phyloP scores from a whole-genome alignment of 2,113 vertebrate genomes.

The Notechis scutatus region DNA sequence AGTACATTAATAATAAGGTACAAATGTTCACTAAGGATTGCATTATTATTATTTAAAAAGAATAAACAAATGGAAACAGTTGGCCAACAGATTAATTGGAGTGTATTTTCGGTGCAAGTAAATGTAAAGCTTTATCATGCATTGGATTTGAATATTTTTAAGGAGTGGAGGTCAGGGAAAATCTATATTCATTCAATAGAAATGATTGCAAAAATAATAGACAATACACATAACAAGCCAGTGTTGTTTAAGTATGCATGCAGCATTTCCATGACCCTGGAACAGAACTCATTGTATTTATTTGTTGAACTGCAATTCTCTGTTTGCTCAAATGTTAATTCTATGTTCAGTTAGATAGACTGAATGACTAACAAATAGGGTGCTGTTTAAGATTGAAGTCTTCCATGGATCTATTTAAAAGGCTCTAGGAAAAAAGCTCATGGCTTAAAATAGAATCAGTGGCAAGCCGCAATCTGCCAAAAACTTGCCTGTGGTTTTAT shows the following conservation, averaged over 20 bases:
- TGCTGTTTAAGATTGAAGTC: background rate
- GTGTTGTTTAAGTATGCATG: background rate
- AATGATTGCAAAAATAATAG: background rate
- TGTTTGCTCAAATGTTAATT: background rate
- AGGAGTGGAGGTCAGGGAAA: background rate
- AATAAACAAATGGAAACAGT: background rate
- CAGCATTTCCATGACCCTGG: background rate
- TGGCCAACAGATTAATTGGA: conserved; percentile 20
- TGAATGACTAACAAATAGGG: background rate
- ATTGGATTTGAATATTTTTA: background rate
- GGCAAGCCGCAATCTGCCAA: background rate
- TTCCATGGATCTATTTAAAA: background rate
- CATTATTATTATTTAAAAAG: background rate
- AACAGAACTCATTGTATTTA: background rate
- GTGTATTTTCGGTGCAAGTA: background rate
- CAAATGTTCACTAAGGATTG: conserved; percentile 21
- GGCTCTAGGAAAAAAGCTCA: background rate
- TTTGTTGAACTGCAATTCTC: background rate
- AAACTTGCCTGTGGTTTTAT: background rate
- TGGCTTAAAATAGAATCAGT: background rate
- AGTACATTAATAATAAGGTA: conserved; percentile 33
- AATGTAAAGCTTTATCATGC: background rate
- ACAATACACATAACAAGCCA: background rate
- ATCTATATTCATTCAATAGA: background rate
- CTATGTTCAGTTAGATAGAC: background rate